A percentile compares a stretch with the other conserved stretches of the same genome.
Conservation (phyloP, 1,140 invertebrate species). For the Musca vetustissima region DNA sequence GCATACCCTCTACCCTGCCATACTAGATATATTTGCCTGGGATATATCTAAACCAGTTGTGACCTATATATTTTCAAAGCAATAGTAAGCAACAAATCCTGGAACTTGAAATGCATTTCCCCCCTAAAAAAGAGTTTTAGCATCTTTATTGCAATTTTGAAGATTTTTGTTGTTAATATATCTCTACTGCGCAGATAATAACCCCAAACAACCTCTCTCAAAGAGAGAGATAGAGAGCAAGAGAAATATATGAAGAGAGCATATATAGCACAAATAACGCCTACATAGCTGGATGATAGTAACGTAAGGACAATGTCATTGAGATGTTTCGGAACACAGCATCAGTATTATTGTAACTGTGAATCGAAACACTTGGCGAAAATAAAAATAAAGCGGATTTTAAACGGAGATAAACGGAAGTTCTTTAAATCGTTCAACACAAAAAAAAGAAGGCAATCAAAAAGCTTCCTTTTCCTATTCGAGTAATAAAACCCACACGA, state of each 20-base stretch:
- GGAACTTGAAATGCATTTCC: no score
- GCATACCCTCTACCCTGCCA: no score
- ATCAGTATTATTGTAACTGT: conserved; percentile 14
- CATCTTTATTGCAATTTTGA: no score
- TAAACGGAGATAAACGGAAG: neutral
- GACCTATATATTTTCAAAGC: no score
- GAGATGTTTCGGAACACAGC: neutral
- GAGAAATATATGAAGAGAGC: no score
- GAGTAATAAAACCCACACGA: neutral
- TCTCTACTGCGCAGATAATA: conserved; percentile 1
- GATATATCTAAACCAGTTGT: no score
- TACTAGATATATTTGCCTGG: no score
- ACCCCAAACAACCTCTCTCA: neutral
- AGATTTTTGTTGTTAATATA: no score
- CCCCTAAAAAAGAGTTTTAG: no score
- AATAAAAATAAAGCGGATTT: neutral
- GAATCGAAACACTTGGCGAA: neutral
- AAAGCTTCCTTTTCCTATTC: neutral
- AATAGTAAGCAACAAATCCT: no score
- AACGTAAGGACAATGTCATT: conserved; percentile 1
- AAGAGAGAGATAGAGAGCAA: neutral
- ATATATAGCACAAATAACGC: neutral
- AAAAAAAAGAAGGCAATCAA: neutral
- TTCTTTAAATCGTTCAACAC: neutral
- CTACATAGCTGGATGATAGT: neutral